Conservation (phyloP, 2,113 vertebrate species). For the Phasianus colchicus region DNA sequence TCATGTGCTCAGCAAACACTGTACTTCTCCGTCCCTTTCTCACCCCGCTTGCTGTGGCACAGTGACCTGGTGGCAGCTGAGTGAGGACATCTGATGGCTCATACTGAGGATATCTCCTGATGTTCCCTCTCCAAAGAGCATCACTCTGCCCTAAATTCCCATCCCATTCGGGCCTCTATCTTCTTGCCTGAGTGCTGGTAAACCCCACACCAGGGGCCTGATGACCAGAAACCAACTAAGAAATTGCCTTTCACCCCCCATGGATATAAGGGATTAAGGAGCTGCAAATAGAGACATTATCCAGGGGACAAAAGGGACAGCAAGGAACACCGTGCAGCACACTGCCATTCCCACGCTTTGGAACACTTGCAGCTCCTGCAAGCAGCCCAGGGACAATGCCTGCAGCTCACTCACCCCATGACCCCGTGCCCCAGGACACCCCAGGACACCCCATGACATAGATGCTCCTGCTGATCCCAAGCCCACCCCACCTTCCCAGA, state of each 20-base stretch:
- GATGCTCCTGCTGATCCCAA: neutral
- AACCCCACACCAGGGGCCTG: neutral
- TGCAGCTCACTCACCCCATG: neutral
- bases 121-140: neutral
- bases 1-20: neutral
- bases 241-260: neutral
- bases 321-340: fast-evolving
- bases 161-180: neutral
- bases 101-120: neutral
- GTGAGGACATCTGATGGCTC: neutral
- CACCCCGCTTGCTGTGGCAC: too few species aligned
- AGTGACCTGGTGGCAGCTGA: too few species aligned
- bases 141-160: neutral
- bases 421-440: too few species aligned
- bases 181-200: neutral
- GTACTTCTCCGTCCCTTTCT: neutral
- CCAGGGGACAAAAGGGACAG: neutral
- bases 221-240: neutral
- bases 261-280: neutral
- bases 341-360: neutral
- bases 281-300: fast-evolving
- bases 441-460: neutral
- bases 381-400: fast-evolving
- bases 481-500: neutral
- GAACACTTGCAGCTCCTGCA: neutral